phyloP scores from a whole-genome alignment of 1,140 invertebrate species.

The Epicauta chinensis region DNA sequence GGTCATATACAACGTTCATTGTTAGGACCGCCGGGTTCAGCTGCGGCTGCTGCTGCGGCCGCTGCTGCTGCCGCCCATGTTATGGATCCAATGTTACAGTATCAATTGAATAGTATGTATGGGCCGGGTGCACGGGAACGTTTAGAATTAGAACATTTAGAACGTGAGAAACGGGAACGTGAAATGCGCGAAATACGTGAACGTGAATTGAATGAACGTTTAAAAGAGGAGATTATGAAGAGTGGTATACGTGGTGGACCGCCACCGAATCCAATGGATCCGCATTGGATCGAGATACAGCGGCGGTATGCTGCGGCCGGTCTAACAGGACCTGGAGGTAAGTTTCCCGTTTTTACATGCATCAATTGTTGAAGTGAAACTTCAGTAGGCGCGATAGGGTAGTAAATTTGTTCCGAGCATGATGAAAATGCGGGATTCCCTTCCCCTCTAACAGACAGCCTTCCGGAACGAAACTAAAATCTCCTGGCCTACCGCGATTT shows the following conservation, averaged over 20 bases:
- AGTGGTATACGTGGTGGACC: slow-evolving; percentile 42
- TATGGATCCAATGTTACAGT: slow-evolving; percentile 70
- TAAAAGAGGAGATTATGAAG: slow-evolving; percentile 80
- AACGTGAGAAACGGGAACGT: slow-evolving; percentile 75
- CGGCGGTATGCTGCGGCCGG: slow-evolving; percentile 39
- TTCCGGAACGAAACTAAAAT: too few species aligned
- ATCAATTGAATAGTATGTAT: slow-evolving; percentile 64
- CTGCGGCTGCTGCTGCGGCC: not conserved
- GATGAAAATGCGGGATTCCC: too few species aligned
- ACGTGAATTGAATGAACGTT: slow-evolving; percentile 71
- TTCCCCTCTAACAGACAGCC: too few species aligned
- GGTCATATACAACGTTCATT: slow-evolving; percentile 39
- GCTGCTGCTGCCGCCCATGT: slow-evolving; percentile 53
- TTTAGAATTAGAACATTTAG: slow-evolving; percentile 73
- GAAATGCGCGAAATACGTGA: slow-evolving; percentile 81
- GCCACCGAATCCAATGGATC: slow-evolving; percentile 63
- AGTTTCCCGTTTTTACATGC: slow-evolving; percentile 11
- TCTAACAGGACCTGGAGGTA: slow-evolving; percentile 30
- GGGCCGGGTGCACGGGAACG: slow-evolving; percentile 68
- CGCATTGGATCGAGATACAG: slow-evolving; percentile 77
- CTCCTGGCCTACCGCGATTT: too few species aligned
- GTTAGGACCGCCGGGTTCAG: too few species aligned
- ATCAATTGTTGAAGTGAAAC: too few species aligned
- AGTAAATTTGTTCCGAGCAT: too few species aligned
- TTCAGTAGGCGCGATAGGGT: too few species aligned